Base-by-base conservation (phyloP, 2,888 invertebrate species). In the Lithophane semibrunnea region DNA sequence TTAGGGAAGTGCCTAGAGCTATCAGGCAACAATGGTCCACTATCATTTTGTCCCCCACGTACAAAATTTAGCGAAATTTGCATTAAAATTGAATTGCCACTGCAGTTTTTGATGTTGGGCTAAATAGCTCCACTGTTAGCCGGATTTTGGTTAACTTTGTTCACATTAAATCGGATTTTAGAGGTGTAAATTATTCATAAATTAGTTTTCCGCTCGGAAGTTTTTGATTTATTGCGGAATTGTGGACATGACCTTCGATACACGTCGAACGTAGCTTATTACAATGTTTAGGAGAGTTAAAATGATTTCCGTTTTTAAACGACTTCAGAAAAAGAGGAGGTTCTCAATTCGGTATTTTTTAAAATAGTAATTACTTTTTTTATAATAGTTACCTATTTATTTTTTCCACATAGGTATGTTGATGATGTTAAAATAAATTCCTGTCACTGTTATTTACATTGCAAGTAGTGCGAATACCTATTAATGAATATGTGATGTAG, bases 1-100 rank as follows among this genome's bases (percentile, higher is more conserved):
- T 83, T 83, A 82, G 68, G 52, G 75, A 87, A 86, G 82, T 68
- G 83, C 89, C 80, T 74, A 67, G 75, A 73, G 88, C 84, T 37
- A 78, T 81, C 77, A 68, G 47, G 52, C 47, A 79, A 88, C 86
- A 88, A 87, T 86, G 65, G 79, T 2, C 13, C 18, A 75, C 75
- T 79, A 72, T 80, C 47, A 80, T 84, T 79, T 79, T 84, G 73
- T 81, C 21, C 42, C 58, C 68, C 49, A 73, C 61, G 72, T 66
- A 76, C 75, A 63, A 70, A 83, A 81, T 83, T 79, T 79, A 7
- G 56, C 44, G 29, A 65, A 80, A 82, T 82, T 88, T 79, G 75
- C 75, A 77, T 84, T 54, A 80, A 79, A 82, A 88, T 86, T 82
- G 66, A 88, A 79, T 84, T 76, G 37, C 24, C 44, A 21, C 60